These are phyloP conservation scores for Pipra filicauda DNA, from an alignment of 2,113 vertebrate species.

Conservation along the genomic window DNA sequence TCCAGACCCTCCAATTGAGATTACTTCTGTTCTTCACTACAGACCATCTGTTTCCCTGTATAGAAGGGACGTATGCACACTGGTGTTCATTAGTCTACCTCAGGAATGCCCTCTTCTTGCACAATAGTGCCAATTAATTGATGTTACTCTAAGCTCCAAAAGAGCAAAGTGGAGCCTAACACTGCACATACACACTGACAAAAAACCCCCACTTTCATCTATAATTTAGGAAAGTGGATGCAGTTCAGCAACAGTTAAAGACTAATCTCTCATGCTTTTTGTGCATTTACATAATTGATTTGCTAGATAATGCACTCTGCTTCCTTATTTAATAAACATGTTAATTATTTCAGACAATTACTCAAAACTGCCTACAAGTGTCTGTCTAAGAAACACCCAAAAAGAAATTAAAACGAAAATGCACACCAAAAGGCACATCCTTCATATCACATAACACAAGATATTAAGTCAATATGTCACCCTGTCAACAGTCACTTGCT, in stretches of 20 bases:
- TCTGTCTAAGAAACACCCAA: conserved; percentile 70
- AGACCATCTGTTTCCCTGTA: conserved; percentile 60
- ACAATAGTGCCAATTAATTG: conserved; percentile 33
- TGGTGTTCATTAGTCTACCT: conserved; percentile 46
- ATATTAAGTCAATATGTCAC: conserved; percentile 82
- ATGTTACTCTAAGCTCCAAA: conserved; percentile 7
- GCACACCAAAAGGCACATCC: conserved; percentile 79
- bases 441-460: conserved; percentile 76
- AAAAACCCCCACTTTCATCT: conserved; percentile 54
- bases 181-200: background rate
- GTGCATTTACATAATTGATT: conserved; percentile 83
- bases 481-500: conserved; percentile 80
- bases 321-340: conserved; percentile 84
- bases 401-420: conserved; percentile 72
- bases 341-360: conserved; percentile 84
- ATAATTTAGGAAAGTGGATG: conserved; percentile 71
- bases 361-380: conserved; percentile 76
- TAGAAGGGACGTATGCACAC: conserved; percentile 18
- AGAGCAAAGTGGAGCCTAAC: background rate
- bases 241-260: conserved; percentile 75
- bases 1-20: conserved; percentile 55
- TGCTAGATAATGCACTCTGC: conserved; percentile 79
- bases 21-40: conserved; percentile 39
- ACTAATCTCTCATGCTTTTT: conserved; percentile 73
- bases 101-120: conserved; percentile 22